Evolutionary conservation across 2,888 invertebrate genomes (phyloP), one percentile per base, ranked within the genome.

Genomic region (Phyllotreta cruciferae): DNA sequence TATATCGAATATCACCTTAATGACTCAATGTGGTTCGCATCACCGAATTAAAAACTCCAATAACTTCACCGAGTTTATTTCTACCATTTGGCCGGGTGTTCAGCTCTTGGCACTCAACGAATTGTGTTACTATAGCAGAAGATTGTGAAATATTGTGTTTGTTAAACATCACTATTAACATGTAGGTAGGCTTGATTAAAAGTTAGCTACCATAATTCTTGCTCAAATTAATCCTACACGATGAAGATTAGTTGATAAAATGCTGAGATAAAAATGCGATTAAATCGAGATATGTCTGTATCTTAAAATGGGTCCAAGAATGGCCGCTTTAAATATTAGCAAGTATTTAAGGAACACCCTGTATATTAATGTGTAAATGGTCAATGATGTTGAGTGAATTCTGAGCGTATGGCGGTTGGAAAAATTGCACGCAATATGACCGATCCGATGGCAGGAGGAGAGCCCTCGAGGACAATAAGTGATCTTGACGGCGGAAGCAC

Each of bases 401-500:
- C 4, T 24, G 24, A 4, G 24, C 24, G 24, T 24, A 24, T 1
- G 24, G 24, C 4, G 24, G 24, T 24, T 52, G 9, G 39, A 45
- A 57, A 62, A 67, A 67, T 68, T 70, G 66, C 70, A 66, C 69
- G 73, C 68, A 64, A 64, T 56, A 70, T 66, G 76, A 70, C 74
- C 74, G 75, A 75, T 77, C 76, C 71, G 71, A 75, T 76, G 73
- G 73, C 76, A 71, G 58, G 70, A 64, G 66, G 34, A 77, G 76
- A 70, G 71, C 71, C 69, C 76, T 77, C 71, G 73, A 77, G 37
- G 13, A 38, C 71, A 69, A 67, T 73, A 70, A 77, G 77, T 73
- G 75, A 71, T 71, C 77, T 77, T 71, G 75, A 76, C 75, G 70
- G 75, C 75, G 76, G 75, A 75, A 76, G 74, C 74, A 69, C 73